These are phyloP conservation scores for Psix sp. DNA, from an alignment of 1,140 invertebrate species.

Conservation along the genomic window DNA sequence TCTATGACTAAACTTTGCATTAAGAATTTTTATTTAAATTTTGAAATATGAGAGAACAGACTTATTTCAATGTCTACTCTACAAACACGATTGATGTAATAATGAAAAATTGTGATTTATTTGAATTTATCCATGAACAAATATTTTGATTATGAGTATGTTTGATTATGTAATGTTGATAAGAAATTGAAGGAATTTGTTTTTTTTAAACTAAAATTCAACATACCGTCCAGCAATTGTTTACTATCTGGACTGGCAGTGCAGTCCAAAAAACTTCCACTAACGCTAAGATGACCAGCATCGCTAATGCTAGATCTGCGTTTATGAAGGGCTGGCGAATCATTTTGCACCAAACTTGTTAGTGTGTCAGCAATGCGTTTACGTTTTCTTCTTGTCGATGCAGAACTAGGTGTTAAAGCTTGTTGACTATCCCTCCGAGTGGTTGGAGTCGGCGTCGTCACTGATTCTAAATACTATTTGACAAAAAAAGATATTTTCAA, in stretches of 20 bases:
- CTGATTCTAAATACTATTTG: constrained; percentile 81
- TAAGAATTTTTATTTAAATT: not conserved
- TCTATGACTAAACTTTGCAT: no score
- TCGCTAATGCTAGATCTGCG: constrained; percentile 90
- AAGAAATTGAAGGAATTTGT: not conserved
- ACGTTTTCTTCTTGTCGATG: constrained; percentile 81
- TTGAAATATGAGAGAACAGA: constrained; percentile 42
- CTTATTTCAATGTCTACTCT: constrained; percentile 3
- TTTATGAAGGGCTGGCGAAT: constrained; percentile 81
- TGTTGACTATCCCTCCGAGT: constrained; percentile 72
- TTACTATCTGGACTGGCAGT: constrained; percentile 85
- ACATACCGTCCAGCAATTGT: constrained; percentile 79
- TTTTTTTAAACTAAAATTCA: not conserved
- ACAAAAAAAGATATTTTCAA: no score
- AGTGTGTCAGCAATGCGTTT: constrained; percentile 83
- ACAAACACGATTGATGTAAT: not conserved
- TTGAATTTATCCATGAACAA: no score
- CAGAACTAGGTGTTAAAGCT: constrained; percentile 73
- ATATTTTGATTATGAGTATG: no score
- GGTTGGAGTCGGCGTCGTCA: constrained; percentile 78
- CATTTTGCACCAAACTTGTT: constrained; percentile 77
- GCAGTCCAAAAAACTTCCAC: constrained; percentile 91
- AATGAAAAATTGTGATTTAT: not conserved
- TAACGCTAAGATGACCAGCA: constrained; percentile 88
- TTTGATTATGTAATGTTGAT: not conserved